Conservation (phyloP, 2,888 invertebrate species). For the Electrophaes corylata region DNA sequence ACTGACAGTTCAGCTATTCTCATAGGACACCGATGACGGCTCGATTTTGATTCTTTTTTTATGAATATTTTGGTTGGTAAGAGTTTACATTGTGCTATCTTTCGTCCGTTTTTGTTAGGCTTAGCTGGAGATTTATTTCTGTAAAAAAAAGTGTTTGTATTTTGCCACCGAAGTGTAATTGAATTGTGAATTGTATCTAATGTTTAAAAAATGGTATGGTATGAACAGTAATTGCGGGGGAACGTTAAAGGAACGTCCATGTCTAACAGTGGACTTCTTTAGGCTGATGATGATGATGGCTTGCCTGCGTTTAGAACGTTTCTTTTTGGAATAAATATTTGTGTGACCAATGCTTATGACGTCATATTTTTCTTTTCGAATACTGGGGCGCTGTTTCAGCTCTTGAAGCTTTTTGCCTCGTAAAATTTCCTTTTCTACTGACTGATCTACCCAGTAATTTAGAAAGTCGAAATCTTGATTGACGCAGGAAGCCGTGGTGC, state of each 20-base stretch:
- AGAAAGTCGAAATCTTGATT: constrained; percentile 32
- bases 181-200: too few relatives aligned
- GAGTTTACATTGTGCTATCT: constrained; percentile 2
- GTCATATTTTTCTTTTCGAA: constrained; percentile 26
- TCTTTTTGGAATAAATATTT: constrained; percentile 16
- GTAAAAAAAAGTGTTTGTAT: not conserved
- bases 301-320: constrained; percentile 12
- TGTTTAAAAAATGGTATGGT: too few relatives aligned
- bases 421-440: constrained; percentile 39
- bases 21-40: constrained; percentile 51
- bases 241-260: too few relatives aligned
- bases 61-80: constrained; percentile 4
- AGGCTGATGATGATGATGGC: too few relatives aligned
- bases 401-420: constrained; percentile 37
- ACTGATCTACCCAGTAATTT: constrained; percentile 38
- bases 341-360: constrained; percentile 29
- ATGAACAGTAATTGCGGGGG: too few relatives aligned
- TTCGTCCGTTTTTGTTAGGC: constrained; percentile 13
- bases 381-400: constrained; percentile 18
- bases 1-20: constrained; percentile 68
- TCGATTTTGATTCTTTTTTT: constrained; percentile 5
- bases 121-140: constrained; percentile 25
- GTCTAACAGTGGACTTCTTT: too few relatives aligned
- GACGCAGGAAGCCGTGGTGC: constrained; percentile 15
- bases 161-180: not conserved